Conservation (phyloP, 2,113 vertebrate species). For the cat (Felis catus) region DNA sequence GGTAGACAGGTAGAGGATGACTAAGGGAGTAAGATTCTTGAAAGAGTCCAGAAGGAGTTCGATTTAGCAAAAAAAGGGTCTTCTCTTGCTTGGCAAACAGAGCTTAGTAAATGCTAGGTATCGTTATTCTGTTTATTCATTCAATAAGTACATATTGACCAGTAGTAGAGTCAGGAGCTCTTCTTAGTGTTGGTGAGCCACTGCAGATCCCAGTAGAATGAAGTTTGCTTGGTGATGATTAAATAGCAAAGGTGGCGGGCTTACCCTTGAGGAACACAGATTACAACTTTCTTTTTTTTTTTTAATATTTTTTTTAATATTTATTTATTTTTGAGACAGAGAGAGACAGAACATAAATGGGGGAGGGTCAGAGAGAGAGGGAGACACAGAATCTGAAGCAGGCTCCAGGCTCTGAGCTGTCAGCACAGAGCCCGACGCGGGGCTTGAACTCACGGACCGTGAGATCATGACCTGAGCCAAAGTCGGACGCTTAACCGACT, state of each 20-base stretch:
- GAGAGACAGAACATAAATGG: too few species aligned
- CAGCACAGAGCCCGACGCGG: too few species aligned
- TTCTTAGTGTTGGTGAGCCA: neutral
- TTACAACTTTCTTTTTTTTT: too few species aligned
- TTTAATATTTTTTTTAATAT: too few species aligned
- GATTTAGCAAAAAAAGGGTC: neutral
- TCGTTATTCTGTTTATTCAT: neutral
- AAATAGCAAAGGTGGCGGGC: neutral
- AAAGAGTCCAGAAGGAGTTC: neutral
- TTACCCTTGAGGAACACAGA: neutral
- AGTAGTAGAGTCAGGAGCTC: neutral
- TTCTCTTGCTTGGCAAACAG: neutral
- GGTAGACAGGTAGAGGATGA: neutral
- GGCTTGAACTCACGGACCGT: too few species aligned
- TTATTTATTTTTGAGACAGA: too few species aligned
- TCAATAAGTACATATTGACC: neutral
- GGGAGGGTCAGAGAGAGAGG: too few species aligned
- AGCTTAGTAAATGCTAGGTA: slow-evolving; percentile 9
- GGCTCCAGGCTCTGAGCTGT: too few species aligned
- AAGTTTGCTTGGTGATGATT: neutral
- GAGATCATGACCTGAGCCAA: too few species aligned
- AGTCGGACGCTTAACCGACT: too few species aligned
- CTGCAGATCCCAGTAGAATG: neutral
- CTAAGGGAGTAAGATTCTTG: neutral
- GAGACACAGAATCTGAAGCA: too few species aligned